Evolutionary conservation across 2,797 vertebrate genomes (phyloP).

Genomic region (Glossophaga mutica): DNA sequence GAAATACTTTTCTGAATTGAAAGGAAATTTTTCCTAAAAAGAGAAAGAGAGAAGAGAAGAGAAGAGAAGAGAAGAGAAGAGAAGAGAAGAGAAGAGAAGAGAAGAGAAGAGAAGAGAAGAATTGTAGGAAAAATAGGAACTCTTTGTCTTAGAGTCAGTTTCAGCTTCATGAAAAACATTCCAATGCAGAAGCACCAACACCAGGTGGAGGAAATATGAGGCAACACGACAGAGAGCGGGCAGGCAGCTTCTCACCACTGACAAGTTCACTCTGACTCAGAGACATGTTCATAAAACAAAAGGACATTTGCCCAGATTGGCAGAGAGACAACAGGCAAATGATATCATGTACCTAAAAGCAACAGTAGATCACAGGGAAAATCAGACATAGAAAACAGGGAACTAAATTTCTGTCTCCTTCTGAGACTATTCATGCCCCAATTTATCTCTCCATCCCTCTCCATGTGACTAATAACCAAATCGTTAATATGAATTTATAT

Average conservation of each 20-base stretch:
- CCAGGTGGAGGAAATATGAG: background rate
- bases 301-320: background rate
- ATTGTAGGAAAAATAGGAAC: background rate
- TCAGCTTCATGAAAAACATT: background rate
- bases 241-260: background rate
- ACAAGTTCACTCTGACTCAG: background rate
- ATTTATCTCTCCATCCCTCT: background rate
- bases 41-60: background rate
- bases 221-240: background rate
- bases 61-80: accelerated
- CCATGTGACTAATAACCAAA: background rate
- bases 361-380: background rate
- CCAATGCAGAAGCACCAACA: background rate
- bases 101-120: accelerated
- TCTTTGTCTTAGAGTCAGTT: background rate
- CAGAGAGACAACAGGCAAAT: background rate
- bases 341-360: background rate
- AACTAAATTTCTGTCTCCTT: background rate
- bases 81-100: accelerated
- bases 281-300: slow-evolving; percentile 6
- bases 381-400: background rate
- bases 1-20: background rate
- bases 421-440: too few relatives aligned
- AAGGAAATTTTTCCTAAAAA: background rate
- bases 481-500: background rate